Evolutionary conservation across 2,113 vertebrate genomes (phyloP).

Genomic region (Sapajus apella): DNA sequence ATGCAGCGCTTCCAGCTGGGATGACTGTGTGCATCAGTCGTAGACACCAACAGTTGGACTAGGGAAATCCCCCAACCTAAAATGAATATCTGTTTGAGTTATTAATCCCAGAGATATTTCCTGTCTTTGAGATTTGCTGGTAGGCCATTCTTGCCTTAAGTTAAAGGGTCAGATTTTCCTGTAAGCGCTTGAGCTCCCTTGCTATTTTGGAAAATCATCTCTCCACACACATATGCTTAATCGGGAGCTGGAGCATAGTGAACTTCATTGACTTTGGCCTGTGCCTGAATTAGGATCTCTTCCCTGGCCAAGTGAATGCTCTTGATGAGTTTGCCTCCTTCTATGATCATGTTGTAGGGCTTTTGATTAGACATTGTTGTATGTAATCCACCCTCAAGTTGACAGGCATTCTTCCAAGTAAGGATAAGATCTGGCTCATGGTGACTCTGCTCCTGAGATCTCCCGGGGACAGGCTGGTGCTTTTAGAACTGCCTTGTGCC

Average conservation of each 20-base stretch:
- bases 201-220: conserved; percentile 56
- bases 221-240: not conserved
- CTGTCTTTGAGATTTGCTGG: conserved; percentile 68
- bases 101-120: conserved; percentile 69
- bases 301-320: not conserved
- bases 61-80: conserved; percentile 42
- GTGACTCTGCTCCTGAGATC: conserved; percentile 31
- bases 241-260: not conserved
- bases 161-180: conserved; percentile 58
- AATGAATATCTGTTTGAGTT: conserved; percentile 61
- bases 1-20: not conserved
- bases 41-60: conserved; percentile 30
- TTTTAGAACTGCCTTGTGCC: conserved; percentile 69
- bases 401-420: conserved; percentile 51
- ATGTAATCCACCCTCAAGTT: not conserved
- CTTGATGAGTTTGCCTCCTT: not conserved
- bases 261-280: not conserved
- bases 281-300: not conserved
- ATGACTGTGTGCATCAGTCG: not conserved
- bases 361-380: conserved; percentile 31
- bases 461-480: conserved; percentile 70
- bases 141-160: conserved; percentile 49
- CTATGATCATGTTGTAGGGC: not conserved
- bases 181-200: conserved; percentile 58
- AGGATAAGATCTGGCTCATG: conserved; percentile 36